phyloP scores from a whole-genome alignment of 2,888 invertebrate genomes.

The Chaetogeoica ovagalla region DNA sequence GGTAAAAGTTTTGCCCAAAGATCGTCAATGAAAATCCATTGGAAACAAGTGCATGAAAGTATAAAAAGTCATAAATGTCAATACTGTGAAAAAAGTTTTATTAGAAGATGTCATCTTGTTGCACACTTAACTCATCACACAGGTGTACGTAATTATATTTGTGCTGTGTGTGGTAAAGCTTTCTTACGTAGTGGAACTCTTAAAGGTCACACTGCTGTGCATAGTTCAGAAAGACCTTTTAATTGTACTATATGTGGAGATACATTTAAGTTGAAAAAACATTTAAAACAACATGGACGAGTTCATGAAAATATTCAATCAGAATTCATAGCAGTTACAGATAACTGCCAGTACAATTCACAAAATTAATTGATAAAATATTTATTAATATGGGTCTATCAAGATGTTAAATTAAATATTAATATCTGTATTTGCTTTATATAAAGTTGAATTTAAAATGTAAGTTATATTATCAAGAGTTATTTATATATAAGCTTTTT shows the following conservation, averaged over 20 bases:
- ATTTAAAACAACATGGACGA: conserved; percentile 54
- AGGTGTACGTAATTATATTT: conserved; percentile 54
- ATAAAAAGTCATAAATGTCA: conserved; percentile 62
- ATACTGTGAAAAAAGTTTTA: conserved; percentile 63
- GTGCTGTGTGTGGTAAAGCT: conserved; percentile 54
- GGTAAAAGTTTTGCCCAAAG: conserved; percentile 56
- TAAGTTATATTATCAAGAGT: no score
- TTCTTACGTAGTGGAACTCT: conserved; percentile 53
- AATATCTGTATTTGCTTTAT: not conserved
- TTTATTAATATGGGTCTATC: not conserved
- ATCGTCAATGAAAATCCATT: conserved; percentile 65
- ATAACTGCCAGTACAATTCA: not conserved
- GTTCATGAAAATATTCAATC: conserved; percentile 35
- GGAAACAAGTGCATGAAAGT: conserved; percentile 62
- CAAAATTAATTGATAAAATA: not conserved
- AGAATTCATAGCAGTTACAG: not conserved
- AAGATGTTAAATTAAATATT: not conserved
- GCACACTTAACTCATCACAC: conserved; percentile 54
- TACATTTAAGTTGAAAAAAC: conserved; percentile 54
- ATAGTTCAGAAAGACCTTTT: conserved; percentile 57
- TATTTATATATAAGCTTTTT: no score
- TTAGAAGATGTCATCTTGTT: conserved; percentile 57
- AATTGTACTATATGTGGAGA: conserved; percentile 62
- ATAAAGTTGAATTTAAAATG: no score
- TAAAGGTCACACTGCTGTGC: conserved; percentile 54